Evolutionary conservation across 2,113 vertebrate species (phyloP), one percentile per base, ranked within the genome.

Genomic region (Eidolon helvum): DNA sequence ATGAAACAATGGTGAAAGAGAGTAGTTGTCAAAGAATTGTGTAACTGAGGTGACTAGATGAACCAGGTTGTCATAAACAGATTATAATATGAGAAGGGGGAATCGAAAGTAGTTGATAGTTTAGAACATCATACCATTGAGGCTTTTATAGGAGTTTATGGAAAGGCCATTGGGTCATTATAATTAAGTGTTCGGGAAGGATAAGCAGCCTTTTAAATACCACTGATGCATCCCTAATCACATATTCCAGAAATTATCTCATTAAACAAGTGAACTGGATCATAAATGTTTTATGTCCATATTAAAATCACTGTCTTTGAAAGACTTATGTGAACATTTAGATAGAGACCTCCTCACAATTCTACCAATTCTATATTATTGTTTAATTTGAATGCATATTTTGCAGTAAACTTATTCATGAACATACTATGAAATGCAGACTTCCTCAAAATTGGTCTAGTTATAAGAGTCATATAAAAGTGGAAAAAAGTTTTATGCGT

Each of bases 251-350:
- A 87, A 66, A 87, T 57, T 68, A 43, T 61, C 9, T 63, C 40
- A 94, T 83, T 82, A 96, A 94, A 35, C 19, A 74, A 45, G 18
- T 89, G 66, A 96, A 77, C 35, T 94, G 75, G 28, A 82, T 90
- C 28, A 72, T 66, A 83, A 90, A 83, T 82, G 15, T 35, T 53
- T 92, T 77, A 38, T 40, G 26, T 12, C 1, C 14, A 68, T 53
- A 75, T 28, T 69, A 80, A 93, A 95, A 75, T n/a, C 30, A 77
- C 22, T 69, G 10, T 59, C 43, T 90, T 61, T 93, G 50, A 85
- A 72, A 92, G 45, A 53, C 33, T 59, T 89, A 63, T 38, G 9
- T 69, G 74, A 69, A 75, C 68, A 55, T 53, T 92, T 90, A 90
- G 21, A 74, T 78, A 48, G 12, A 50, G 7, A 95, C 15, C 38